phyloP scores from a whole-genome alignment of 2,113 vertebrate genomes.

The Chionomys nivalis region DNA sequence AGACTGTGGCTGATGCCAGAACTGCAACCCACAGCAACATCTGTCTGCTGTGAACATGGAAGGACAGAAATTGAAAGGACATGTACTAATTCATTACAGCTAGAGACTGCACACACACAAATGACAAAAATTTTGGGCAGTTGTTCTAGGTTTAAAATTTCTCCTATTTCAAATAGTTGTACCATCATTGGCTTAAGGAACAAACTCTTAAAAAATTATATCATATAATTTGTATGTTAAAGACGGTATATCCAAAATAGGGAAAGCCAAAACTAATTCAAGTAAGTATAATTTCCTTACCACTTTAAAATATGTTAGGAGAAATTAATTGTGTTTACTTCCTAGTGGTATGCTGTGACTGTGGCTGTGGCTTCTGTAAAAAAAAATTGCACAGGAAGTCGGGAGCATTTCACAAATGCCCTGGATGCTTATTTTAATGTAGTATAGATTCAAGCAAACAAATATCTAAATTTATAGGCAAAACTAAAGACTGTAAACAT shows the following conservation, averaged over 20 bases:
- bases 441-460: neutral
- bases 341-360: neutral
- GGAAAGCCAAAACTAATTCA: neutral
- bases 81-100: neutral
- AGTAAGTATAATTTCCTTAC: neutral
- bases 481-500: neutral
- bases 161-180: neutral
- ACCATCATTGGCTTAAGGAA: conserved; percentile 5
- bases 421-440: neutral
- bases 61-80: neutral
- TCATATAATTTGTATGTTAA: neutral
- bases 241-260: neutral
- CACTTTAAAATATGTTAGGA: neutral
- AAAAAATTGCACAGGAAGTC: neutral
- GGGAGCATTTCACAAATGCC: neutral
- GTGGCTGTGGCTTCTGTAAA: no score
- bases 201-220: neutral
- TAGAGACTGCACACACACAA: neutral
- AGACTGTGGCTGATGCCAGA: neutral
- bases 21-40: neutral
- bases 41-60: neutral
- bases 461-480: neutral
- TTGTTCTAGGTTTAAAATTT: neutral
- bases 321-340: neutral
- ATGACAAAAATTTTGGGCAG: neutral